These are phyloP conservation scores for Sarcophaga carnaria DNA, from an alignment of 2,888 invertebrate species.

Conservation along the genomic window DNA sequence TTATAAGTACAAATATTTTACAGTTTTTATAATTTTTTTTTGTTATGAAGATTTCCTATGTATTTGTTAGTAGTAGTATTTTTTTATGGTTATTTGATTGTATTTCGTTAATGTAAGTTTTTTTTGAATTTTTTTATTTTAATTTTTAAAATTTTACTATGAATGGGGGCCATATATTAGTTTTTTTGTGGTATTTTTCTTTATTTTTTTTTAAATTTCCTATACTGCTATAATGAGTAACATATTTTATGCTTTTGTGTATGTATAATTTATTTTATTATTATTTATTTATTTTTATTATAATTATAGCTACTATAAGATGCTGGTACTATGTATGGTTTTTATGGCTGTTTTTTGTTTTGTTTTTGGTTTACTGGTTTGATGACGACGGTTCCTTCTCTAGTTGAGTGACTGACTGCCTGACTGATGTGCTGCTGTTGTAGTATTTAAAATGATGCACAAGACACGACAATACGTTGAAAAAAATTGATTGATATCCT, in stretches of 20 bases:
- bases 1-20: slow-evolving; percentile 65
- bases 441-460: slow-evolving; percentile 31
- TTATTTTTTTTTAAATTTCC: slow-evolving; percentile 55
- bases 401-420: slow-evolving; percentile 39
- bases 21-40: slow-evolving; percentile 36
- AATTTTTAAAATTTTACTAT: slow-evolving; percentile 3
- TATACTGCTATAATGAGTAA: slow-evolving; percentile 39
- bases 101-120: slow-evolving; percentile 63
- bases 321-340: slow-evolving; percentile 59
- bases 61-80: slow-evolving; percentile 42
- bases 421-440: slow-evolving; percentile 31
- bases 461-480: slow-evolving; percentile 18
- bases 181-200: slow-evolving; percentile 39
- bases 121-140: slow-evolving; percentile 47
- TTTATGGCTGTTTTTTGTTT: slow-evolving; percentile 10
- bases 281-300: slow-evolving; percentile 32
- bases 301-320: slow-evolving; percentile 65
- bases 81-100: slow-evolving; percentile 62
- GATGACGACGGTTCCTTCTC: slow-evolving; percentile 66
- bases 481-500: slow-evolving; percentile 63
- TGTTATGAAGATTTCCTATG: slow-evolving; percentile 44
- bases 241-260: slow-evolving; percentile 46
- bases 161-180: slow-evolving; percentile 51
- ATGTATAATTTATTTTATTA: slow-evolving; percentile 49
- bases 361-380: slow-evolving; percentile 42